A percentile compares a stretch with the other conserved stretches of the same genome.
These are phyloP conservation scores for Ochropacha duplaris DNA, from an alignment of 2,888 invertebrate species.

Conservation along the genomic window DNA sequence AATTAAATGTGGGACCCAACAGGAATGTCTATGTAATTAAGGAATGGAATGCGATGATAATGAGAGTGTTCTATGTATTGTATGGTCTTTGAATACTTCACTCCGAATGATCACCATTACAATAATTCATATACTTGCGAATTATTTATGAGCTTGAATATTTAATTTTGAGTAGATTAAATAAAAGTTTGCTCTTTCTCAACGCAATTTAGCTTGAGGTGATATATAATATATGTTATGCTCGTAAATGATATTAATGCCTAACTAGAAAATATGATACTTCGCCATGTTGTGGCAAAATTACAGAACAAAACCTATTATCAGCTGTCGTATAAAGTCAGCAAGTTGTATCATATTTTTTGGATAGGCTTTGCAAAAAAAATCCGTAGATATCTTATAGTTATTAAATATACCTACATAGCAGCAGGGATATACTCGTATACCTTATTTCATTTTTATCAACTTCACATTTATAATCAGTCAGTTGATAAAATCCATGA, in stretches of 20 bases:
- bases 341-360: too few relatives aligned
- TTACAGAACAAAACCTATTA: too few relatives aligned
- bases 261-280: too few relatives aligned
- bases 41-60: conserved; percentile 12
- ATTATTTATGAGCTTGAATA: conserved; percentile 50
- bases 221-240: conserved; percentile 58
- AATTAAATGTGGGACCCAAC: conserved; percentile 65
- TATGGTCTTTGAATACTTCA: background rate
- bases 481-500: conserved; percentile 44
- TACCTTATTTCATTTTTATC: conserved; percentile 57
- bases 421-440: conserved; percentile 48
- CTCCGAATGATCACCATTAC: conserved; percentile 14
- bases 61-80: background rate
- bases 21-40: conserved; percentile 48
- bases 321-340: too few relatives aligned
- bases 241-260: conserved; percentile 64
- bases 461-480: conserved; percentile 29
- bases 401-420: conserved; percentile 41
- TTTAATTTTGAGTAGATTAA: conserved; percentile 38
- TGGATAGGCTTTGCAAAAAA: too few relatives aligned
- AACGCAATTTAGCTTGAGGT: conserved; percentile 63
- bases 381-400: conserved; percentile 60
- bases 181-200: conserved; percentile 56
- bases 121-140: conserved; percentile 39
- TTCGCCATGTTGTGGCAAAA: too few relatives aligned